A percentile compares a stretch with the other conserved stretches of the same genome.
Conservation (phyloP, 2,113 vertebrate species). For the Carollia perspicillata region DNA sequence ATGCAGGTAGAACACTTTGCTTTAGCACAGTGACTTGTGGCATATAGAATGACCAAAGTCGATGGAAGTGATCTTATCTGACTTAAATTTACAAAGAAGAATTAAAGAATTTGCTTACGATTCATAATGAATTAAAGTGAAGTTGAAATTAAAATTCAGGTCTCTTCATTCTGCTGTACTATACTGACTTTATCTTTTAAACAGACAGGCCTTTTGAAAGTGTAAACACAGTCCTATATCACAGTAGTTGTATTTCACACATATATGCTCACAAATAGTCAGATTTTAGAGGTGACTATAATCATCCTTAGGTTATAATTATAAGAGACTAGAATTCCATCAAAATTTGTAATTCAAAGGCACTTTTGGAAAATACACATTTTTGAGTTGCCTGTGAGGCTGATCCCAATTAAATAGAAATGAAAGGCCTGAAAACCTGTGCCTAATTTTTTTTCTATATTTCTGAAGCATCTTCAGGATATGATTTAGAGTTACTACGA, state of each 20-base stretch:
- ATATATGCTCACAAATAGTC: neutral
- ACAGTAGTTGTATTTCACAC: neutral
- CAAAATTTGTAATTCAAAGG: slow-evolving; percentile 1
- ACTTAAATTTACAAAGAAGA: neutral
- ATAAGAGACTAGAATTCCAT: neutral
- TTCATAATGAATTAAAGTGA: neutral
- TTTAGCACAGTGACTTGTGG: neutral
- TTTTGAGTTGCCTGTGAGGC: neutral
- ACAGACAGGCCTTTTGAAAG: neutral
- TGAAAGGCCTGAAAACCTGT: neutral
- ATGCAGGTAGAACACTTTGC: neutral
- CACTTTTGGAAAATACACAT: neutral
- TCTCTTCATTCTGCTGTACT: neutral
- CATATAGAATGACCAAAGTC: neutral
- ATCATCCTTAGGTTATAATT: neutral
- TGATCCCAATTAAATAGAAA: neutral
- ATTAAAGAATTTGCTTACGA: slow-evolving; percentile 3
- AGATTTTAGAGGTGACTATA: neutral
- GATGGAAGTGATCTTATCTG: neutral
- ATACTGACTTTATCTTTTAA: slow-evolving; percentile 14
- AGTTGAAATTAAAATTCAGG: neutral
- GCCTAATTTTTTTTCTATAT: neutral
- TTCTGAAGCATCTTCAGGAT: neutral
- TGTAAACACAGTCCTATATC: neutral
- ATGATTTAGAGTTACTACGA: neutral